Evolutionary conservation across 2,113 vertebrate genomes (phyloP), one percentile per base, ranked within the genome.

Genomic region (Lontra canadensis): DNA sequence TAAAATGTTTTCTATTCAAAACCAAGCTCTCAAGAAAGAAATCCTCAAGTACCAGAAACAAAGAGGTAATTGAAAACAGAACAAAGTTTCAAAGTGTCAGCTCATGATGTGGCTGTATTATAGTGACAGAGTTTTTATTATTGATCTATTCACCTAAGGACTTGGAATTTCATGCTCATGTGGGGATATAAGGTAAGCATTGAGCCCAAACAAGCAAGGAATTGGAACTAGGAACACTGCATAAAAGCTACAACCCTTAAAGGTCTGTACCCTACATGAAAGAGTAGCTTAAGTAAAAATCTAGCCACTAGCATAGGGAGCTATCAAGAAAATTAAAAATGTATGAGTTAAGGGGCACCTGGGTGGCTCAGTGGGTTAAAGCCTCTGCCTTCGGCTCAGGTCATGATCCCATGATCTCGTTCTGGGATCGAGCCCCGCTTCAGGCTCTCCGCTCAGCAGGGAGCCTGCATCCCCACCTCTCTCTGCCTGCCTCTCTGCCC

Each of bases 21-120:
- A 74, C 80, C 78, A 95, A 83, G 39, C 67, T 71, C 86, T 83
- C 52, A 95, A 83, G 93, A 89, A 81, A 82, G 63, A 97, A 95
- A 87, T 95, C 61, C 25, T 31, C 52, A 90, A 78, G 7, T 18
- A 80, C 55, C 34, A 95, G 87, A 94, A 95, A 71, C 83, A 89
- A 74, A 95, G 81, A 94, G 61, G 49, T 93, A 87, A 97, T 76
- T 94, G 84, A 94, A 92, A 97, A 84, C 91, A 92, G 90, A 95
- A 59, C 39, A 36, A 83, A 55, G 29, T 92, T 95, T 87, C 67
- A 63, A 93, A 90, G 55, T 92, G 39, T 92, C 61, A 71, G 74
- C 61, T 90, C 67, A 26, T 92, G 47, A 80, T 20, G 5, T 31
- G 57, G 55, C 74, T 69, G 1, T 29, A 47, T 18, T 67, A 55